Base-by-base conservation (phyloP, 2,113 vertebrate species). In the Arvicanthis niloticus region DNA sequence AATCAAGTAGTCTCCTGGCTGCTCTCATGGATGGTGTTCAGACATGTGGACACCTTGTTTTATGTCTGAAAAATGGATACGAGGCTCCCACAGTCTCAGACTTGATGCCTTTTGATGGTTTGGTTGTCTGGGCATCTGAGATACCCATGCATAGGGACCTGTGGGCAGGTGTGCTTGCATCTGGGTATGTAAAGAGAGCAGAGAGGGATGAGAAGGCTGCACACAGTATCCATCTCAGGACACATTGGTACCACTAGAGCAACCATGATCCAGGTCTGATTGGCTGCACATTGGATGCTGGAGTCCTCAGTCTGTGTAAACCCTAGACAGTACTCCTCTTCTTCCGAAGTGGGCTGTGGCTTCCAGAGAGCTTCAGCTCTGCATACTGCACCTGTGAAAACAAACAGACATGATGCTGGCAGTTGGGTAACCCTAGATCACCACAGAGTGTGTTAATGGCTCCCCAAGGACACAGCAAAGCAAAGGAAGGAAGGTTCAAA, bases 351-450 rank as follows among this genome's bases (percentile, higher is more conserved):
- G 99, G 99, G 95, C 98, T 99, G 97, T 99, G 99, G 98, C 98
- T 97, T 98, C 98, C 98, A 98, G 98, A 98, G 96, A 98, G 99
- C 98, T 99, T 99, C 98, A 99, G 97, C 97, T 99, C 99, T 70
- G 99, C 98, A 15, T 99, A 98, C 98, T 99, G 99, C 99, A 99
- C 99, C 99, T 99, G 99, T 99, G 98, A 99, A 99, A 99, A 99
- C 99, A 99, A 99, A 99, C 98, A 99, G 98, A 96, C 98, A 96
- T 99, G 99, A 99, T 96, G 98, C 99, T 8, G 98, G 98, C 98
- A 98, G 98, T 98, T 98, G 98, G 99, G 99, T 99, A 99, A 99
- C 99, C 99, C 97, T 99, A 99, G 99, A 99, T 99, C 98, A 96
- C 98, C 98, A 97, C 98, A 97, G 98, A 96, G 98, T 98, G 98